Conservation (phyloP, 2,797 vertebrate genomes). For the Strix occidentalis region DNA sequence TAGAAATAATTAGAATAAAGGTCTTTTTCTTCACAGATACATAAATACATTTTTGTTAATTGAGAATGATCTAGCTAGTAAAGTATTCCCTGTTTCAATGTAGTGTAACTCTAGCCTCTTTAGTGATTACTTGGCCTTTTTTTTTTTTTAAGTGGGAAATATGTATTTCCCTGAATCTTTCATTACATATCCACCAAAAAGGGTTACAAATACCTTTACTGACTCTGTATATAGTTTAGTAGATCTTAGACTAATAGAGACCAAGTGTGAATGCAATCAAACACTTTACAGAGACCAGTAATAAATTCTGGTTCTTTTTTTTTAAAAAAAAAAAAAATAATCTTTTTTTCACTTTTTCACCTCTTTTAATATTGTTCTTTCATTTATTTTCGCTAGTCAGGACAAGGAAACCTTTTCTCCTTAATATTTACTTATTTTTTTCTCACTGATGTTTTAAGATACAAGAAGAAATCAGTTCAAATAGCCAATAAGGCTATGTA, state of each 20-base stretch:
- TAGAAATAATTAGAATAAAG: neutral
- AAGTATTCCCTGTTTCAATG: neutral
- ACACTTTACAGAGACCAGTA: neutral
- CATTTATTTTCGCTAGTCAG: neutral
- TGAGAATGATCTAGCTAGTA: neutral
- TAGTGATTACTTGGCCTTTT: neutral
- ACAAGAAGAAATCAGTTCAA: neutral
- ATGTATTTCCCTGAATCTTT: neutral
- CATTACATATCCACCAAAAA: neutral
- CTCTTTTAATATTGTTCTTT: neutral
- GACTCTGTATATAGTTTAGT: neutral
- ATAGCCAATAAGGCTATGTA: fast-evolving
- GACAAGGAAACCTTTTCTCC: neutral
- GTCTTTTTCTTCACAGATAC: neutral
- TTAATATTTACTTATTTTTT: neutral
- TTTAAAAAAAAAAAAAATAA: no score
- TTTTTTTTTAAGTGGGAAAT: neutral
- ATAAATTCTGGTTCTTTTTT: neutral
- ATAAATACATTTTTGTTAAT: neutral
- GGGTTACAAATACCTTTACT: neutral
- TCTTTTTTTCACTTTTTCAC: neutral
- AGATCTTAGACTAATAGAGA: neutral
- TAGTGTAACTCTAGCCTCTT: neutral
- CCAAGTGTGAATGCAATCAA: neutral
- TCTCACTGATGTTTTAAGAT: neutral